Evolutionary conservation across 2,888 invertebrate genomes (phyloP).

Genomic region (Xiphydria camelus): DNA sequence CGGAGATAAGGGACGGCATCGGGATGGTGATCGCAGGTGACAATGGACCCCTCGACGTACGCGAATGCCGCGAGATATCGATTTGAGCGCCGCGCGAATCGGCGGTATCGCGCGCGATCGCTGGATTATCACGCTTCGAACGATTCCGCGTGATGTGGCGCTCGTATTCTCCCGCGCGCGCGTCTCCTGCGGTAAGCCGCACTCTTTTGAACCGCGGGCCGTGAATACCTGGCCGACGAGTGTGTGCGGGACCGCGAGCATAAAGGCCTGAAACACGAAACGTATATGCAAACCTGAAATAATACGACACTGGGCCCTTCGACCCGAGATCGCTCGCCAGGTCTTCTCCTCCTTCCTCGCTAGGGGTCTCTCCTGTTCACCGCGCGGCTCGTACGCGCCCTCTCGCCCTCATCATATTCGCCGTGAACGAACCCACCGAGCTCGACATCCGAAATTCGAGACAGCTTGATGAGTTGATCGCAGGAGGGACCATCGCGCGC

Average conservation of each 20-base stretch:
- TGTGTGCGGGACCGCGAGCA: slow-evolving; percentile 22
- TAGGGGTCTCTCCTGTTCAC: background rate
- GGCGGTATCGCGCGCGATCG: too few relatives aligned
- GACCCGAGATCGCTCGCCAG: slow-evolving; percentile 28
- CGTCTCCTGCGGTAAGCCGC: too few relatives aligned
- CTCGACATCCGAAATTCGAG: slow-evolving; percentile 39
- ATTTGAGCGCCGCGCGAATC: too few relatives aligned
- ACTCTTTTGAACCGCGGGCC: slow-evolving; percentile 20
- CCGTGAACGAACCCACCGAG: slow-evolving; percentile 23
- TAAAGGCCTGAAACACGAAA: slow-evolving; percentile 43
- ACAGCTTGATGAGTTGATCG: slow-evolving; percentile 46
- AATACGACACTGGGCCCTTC: slow-evolving; percentile 34
- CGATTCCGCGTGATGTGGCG: too few relatives aligned
- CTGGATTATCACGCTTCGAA: too few relatives aligned
- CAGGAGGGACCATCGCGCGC: too few relatives aligned
- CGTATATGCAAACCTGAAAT: slow-evolving; percentile 45
- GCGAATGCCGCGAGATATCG: too few relatives aligned
- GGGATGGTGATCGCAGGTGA: too few relatives aligned
- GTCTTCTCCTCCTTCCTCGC: slow-evolving; percentile 1
- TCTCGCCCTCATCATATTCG: slow-evolving; percentile 37
- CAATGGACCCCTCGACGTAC: too few relatives aligned
- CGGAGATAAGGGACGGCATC: too few relatives aligned
- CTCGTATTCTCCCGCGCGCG: too few relatives aligned
- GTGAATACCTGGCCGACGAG: slow-evolving; percentile 15
- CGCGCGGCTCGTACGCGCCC: slow-evolving; percentile 22